phyloP scores from a whole-genome alignment of 2,113 vertebrate species.

The Calyptomena viridis region DNA sequence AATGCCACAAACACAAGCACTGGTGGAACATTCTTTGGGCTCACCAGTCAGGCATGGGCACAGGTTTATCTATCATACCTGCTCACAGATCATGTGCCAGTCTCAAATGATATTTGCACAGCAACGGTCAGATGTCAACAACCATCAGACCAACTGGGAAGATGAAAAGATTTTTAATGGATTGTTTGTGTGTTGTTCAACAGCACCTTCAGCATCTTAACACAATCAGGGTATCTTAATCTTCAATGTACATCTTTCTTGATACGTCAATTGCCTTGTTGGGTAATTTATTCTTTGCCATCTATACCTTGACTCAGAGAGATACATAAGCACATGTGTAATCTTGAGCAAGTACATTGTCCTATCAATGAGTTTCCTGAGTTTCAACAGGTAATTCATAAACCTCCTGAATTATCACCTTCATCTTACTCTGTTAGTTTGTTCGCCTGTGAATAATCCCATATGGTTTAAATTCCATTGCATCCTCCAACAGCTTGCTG shows the following conservation, averaged over 20 bases:
- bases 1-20: not conserved
- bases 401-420: not conserved
- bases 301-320: conserved; percentile 2
- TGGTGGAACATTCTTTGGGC: not conserved
- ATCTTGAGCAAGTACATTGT: not conserved
- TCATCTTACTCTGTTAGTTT: not conserved
- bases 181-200: not conserved
- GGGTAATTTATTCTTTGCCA: not conserved
- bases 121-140: not conserved
- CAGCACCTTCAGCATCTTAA: not conserved
- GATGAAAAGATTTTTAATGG: conserved; percentile 1
- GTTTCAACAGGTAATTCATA: conserved; percentile 19
- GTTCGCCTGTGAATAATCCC: not conserved
- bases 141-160: not conserved
- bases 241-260: not conserved
- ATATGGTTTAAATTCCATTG: not conserved
- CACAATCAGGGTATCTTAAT: not conserved
- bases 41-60: not conserved
- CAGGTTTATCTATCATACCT: not conserved
- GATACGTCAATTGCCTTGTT: not conserved
- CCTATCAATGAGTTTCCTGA: too few species aligned
- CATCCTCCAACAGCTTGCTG: not conserved
- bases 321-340: not conserved
- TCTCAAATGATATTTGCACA: not conserved
- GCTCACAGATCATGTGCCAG: not conserved